Percentiles rank a stretch among this genome's conserved stretches.
Conservation (phyloP, 2,888 invertebrate species). For the Leucophenga maculata region DNA sequence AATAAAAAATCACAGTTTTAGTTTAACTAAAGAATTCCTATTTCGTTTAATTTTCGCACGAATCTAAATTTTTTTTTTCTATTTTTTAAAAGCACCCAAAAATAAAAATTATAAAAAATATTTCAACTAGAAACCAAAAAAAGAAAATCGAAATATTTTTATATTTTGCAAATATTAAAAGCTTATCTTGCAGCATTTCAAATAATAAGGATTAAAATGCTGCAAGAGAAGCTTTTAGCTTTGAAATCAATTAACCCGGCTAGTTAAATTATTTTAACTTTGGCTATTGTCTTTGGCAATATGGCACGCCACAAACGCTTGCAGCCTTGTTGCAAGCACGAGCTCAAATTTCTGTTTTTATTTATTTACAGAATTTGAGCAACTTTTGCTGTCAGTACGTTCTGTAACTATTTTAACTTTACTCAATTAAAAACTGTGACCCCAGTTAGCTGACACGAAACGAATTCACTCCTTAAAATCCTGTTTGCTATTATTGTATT, state of each 20-base stretch:
- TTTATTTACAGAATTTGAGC: too few relatives aligned
- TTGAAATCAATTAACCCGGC: too few relatives aligned
- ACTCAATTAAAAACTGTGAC: neutral
- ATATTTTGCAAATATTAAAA: constrained; percentile 1
- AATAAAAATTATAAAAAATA: constrained; percentile 18
- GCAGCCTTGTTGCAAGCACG: neutral
- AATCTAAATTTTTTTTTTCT: constrained; percentile 24
- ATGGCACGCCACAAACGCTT: neutral
- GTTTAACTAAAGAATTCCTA: constrained; percentile 55
- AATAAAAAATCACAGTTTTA: constrained; percentile 53
- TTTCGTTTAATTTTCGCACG: neutral
- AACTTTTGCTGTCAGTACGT: too few relatives aligned
- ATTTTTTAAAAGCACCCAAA: constrained; percentile 2
- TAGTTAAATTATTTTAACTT: neutral
- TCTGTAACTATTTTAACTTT: too few relatives aligned
- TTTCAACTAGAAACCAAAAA: neutral
- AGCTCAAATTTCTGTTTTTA: neutral
- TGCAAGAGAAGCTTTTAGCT: constrained; percentile 21
- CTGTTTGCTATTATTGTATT: constrained; percentile 61
- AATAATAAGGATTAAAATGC: neutral
- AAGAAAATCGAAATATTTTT: constrained; percentile 8
- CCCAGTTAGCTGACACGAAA: neutral
- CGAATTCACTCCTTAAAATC: constrained; percentile 55
- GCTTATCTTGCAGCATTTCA: constrained; percentile 20
- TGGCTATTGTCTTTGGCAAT: neutral